These are phyloP conservation scores for Thymelicus lineola DNA, from an alignment of 2,888 invertebrate species.

Conservation along the genomic window DNA sequence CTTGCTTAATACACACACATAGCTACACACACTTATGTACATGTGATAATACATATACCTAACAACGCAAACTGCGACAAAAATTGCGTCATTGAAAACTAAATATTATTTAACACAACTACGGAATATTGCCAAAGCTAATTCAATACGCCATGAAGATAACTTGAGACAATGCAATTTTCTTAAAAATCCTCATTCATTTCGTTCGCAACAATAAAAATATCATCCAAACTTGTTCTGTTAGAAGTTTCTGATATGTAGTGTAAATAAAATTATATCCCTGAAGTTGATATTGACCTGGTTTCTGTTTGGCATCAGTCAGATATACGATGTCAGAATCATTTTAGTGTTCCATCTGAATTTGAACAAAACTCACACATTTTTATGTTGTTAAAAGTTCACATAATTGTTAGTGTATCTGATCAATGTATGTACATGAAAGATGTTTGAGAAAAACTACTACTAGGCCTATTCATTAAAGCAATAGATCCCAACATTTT, in stretches of 20 bases:
- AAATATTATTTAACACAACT: slow-evolving; percentile 7
- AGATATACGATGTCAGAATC: slow-evolving; percentile 23
- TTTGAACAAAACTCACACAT: not conserved
- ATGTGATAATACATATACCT: too few species aligned
- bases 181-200: slow-evolving; percentile 29
- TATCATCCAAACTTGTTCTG: slow-evolving; percentile 32
- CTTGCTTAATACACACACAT: too few species aligned
- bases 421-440: too few species aligned
- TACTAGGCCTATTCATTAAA: too few species aligned
- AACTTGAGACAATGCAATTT: slow-evolving; percentile 35
- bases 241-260: slow-evolving; percentile 29
- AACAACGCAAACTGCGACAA: not conserved
- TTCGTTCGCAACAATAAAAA: slow-evolving; percentile 33
- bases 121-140: slow-evolving; percentile 29
- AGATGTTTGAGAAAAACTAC: too few species aligned
- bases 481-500: too few species aligned
- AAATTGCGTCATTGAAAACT: slow-evolving; percentile 2
- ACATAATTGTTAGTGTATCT: too few species aligned
- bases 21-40: too few species aligned
- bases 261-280: slow-evolving; percentile 36
- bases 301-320: slow-evolving; percentile 34
- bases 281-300: slow-evolving; percentile 33
- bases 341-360: slow-evolving; percentile 11
- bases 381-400: too few species aligned
- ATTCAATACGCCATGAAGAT: slow-evolving; percentile 30